Conservation (phyloP, 2,888 invertebrate species). For the Chloromyia formosa region DNA sequence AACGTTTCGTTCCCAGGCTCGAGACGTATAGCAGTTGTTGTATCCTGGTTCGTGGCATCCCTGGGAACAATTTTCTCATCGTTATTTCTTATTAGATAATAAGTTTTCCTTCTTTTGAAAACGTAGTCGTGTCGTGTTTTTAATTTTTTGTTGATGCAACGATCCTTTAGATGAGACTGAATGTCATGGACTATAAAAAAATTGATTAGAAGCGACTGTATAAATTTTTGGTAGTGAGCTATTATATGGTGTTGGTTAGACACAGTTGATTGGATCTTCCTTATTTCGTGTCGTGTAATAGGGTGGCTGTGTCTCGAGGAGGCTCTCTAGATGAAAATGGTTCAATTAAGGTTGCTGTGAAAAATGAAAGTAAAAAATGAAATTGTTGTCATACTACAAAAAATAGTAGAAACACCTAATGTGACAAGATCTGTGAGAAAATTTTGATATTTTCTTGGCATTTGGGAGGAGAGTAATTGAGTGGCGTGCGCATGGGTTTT, state of each 20-base stretch:
- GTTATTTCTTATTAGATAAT: conserved; percentile 29
- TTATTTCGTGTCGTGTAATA: conserved; percentile 6
- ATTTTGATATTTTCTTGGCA: not conserved
- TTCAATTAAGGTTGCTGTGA: conserved; percentile 8
- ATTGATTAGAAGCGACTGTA: not conserved
- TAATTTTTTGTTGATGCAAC: not conserved
- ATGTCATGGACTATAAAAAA: too few relatives aligned
- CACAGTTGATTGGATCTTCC: conserved; percentile 28
- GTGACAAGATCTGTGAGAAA: conserved; percentile 18
- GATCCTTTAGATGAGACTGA: not conserved
- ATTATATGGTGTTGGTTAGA: conserved; percentile 32
- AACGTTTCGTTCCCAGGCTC: conserved; percentile 37
- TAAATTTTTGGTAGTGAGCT: not conserved
- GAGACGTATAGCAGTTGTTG: not conserved
- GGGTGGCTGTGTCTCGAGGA: not conserved
- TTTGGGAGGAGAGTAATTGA: not conserved
- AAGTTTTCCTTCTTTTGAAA: conserved; percentile 14
- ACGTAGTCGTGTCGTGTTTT: too few relatives aligned
- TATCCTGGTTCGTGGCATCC: not conserved
- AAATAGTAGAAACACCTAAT: not conserved
- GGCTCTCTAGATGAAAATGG: not conserved
- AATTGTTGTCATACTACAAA: not conserved
- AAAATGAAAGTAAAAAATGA: too few relatives aligned
- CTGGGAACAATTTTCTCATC: conserved; percentile 17
- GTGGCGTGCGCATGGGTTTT: not conserved